A percentile compares a stretch with the other conserved stretches of the same genome.
These are phyloP conservation scores for Pelosia muscerda DNA, from an alignment of 2,888 invertebrate genomes.

Conservation along the genomic window DNA sequence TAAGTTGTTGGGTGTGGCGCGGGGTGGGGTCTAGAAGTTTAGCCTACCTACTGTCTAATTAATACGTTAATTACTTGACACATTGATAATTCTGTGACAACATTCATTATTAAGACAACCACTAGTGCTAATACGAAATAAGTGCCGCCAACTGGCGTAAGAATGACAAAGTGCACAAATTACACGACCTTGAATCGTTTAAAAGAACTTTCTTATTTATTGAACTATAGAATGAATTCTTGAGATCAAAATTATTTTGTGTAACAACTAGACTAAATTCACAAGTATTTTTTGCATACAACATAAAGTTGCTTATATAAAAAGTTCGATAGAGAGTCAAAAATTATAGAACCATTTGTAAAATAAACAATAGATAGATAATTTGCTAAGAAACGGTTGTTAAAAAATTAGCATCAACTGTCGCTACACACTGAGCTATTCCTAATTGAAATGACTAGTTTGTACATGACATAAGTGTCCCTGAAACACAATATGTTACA, in stretches of 20 bases:
- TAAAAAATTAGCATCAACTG: neutral
- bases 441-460: conserved; percentile 1
- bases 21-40: neutral
- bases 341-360: neutral
- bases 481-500: neutral
- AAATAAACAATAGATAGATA: neutral
- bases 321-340: neutral
- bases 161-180: no score
- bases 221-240: neutral
- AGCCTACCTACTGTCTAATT: no score
- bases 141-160: neutral
- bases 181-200: neutral
- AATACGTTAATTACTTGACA: neutral
- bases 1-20: neutral
- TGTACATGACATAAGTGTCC: conserved; percentile 1
- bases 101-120: neutral
- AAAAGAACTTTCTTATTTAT: neutral
- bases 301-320: neutral
- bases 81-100: neutral
- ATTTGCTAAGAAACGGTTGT: neutral
- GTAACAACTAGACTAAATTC: neutral
- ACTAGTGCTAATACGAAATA: neutral
- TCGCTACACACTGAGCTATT: neutral
- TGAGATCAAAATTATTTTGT: neutral
- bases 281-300: neutral